phyloP scores from a whole-genome alignment of 23 tunicate genomes.

The Pegea sp. region DNA sequence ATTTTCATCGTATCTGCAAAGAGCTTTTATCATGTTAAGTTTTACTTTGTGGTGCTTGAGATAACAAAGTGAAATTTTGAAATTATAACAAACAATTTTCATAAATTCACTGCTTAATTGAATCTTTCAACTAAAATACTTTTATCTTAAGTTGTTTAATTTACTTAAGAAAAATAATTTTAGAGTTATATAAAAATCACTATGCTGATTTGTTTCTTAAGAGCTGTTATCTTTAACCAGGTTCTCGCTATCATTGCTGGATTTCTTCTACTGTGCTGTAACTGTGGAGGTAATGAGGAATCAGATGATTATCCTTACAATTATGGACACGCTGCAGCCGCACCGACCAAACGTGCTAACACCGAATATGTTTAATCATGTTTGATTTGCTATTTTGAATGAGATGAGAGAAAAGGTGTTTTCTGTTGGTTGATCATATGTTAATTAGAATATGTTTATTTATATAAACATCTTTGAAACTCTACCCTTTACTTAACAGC shows the following conservation, averaged over 20 bases:
- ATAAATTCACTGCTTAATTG: too few relatives aligned
- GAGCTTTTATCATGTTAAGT: too few relatives aligned
- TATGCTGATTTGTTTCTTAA: neutral
- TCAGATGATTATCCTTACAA: neutral
- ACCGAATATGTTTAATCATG: constrained; percentile 1
- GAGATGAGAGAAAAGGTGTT: too few relatives aligned
- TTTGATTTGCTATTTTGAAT: too few relatives aligned
- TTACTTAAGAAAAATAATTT: neutral
- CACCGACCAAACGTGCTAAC: neutral
- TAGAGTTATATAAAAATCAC: neutral
- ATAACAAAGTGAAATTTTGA: too few relatives aligned
- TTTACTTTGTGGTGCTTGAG: too few relatives aligned
- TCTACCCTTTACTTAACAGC: too few relatives aligned
- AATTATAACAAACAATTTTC: too few relatives aligned
- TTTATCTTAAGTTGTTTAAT: neutral
- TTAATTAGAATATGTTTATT: too few relatives aligned
- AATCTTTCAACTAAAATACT: neutral
- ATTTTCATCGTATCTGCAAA: too few relatives aligned
- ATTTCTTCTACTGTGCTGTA: constrained; percentile 40
- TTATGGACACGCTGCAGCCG: neutral
- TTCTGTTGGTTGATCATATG: too few relatives aligned
- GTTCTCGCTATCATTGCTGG: constrained; percentile 53
- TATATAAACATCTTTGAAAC: too few relatives aligned
- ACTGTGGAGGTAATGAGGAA: constrained; percentile 11
- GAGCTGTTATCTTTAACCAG: constrained; percentile 3